A percentile compares a stretch with the other conserved stretches of the same genome.
These are phyloP conservation scores for Lasius fuliginosus DNA, from an alignment of 2,888 invertebrate genomes.

Conservation along the genomic window DNA sequence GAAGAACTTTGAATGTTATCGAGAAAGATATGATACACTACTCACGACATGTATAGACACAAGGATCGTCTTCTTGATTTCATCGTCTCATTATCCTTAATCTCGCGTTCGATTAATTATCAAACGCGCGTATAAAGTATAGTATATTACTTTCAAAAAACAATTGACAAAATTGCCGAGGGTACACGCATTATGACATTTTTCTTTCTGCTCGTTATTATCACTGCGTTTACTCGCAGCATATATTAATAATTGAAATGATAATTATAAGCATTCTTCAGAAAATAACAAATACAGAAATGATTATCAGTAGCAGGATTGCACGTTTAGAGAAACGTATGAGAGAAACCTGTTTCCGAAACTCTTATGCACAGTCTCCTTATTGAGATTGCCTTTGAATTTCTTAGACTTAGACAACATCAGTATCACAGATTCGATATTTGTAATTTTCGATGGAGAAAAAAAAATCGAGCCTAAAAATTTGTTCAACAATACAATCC, in stretches of 20 bases:
- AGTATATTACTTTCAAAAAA: slow-evolving; percentile 85
- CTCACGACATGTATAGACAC: slow-evolving; percentile 78
- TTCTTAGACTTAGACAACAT: slow-evolving; percentile 13
- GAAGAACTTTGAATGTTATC: slow-evolving; percentile 70
- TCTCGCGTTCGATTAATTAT: slow-evolving; percentile 72
- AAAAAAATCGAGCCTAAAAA: slow-evolving; percentile 3
- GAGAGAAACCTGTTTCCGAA: not conserved
- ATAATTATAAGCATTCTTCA: not conserved
- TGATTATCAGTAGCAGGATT: slow-evolving; percentile 30
- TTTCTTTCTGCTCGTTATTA: slow-evolving; percentile 17
- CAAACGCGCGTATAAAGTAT: slow-evolving; percentile 79
- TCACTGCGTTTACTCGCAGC: slow-evolving; percentile 20
- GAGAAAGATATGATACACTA: slow-evolving; percentile 77
- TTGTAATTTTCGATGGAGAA: not conserved
- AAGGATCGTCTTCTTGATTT: slow-evolving; percentile 72
- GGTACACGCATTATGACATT: slow-evolving; percentile 72
- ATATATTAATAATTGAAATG: slow-evolving; percentile 33
- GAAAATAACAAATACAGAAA: slow-evolving; percentile 2
- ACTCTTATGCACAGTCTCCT: not conserved
- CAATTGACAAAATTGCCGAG: slow-evolving; percentile 84
- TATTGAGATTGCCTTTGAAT: slow-evolving; percentile 16
- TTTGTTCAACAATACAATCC: slow-evolving; percentile 26
- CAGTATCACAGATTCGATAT: slow-evolving; percentile 33
- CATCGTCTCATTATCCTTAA: slow-evolving; percentile 70
- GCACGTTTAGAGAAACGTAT: slow-evolving; percentile 15